Evolutionary conservation across 2,113 vertebrate species (phyloP), one percentile per base, ranked within the genome.

Genomic region (Vimba vimba): DNA sequence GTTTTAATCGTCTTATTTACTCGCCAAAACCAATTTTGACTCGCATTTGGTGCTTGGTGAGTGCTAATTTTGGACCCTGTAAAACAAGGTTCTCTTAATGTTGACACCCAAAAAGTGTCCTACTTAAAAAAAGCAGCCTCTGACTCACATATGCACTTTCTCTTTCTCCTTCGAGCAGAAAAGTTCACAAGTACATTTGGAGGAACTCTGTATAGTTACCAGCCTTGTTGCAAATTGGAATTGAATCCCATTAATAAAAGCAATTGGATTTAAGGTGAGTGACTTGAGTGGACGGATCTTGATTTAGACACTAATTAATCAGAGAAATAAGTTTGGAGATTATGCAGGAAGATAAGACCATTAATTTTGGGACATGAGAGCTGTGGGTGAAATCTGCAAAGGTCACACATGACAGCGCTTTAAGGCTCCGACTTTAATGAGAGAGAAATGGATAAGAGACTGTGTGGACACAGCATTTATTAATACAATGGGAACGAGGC

Each of bases 351-450:
- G 79, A 88, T 85, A 86, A 89, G 68, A 86, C 83, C 85, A 86
- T 87, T 88, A 76, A 84, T 85, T 87, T 83, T 83, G 82, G 82
- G 55, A 69, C 11, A 71, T 77, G 69, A 43, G 74, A 85, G 84
- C 62, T 79, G 25, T 71, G 68, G 73, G 60, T 85, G 68, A 68
- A 84, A 79, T 86, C 83, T 76, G 85, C 74, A 86, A 92, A 92
- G 91, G 91, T 91, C 91, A 91, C 45, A 64, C 60, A 84, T 88
- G 91, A 91, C 89, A 88, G 90, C 73, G 79, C 89, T 88, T 89
- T 85, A 87, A 87, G 78, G 81, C 88, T 89, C 82, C 27, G 47
- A 85, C 83, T 87, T 83, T 91, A 91, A 90, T 91, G 86, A 87
- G 87, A 85, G 55, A 82, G 79, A 76, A 82, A 86, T 83, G 86